These are phyloP conservation scores for Syngnathus scovelli DNA, from an alignment of 2,113 vertebrate genomes.

Conservation along the genomic window DNA sequence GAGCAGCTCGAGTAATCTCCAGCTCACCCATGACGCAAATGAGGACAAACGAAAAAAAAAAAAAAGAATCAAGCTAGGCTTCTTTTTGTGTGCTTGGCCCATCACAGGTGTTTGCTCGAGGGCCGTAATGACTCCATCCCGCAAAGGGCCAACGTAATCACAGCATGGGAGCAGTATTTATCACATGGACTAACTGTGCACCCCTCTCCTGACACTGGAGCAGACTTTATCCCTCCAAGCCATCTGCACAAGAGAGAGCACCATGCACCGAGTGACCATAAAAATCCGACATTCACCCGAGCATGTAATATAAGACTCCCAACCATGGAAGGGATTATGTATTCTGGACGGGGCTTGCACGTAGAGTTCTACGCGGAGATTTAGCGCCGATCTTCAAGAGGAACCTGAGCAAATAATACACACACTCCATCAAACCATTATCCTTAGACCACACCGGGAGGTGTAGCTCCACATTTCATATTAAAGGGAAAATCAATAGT, in stretches of 20 bases:
- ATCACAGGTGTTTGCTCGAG: slow-evolving; percentile 21
- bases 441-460: slow-evolving; percentile 38
- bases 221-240: slow-evolving; percentile 43
- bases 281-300: slow-evolving; percentile 52
- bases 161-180: slow-evolving; percentile 40
- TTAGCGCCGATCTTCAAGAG: slow-evolving; percentile 37
- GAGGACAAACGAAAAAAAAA: background rate
- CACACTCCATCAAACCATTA: slow-evolving; percentile 50
- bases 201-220: slow-evolving; percentile 23
- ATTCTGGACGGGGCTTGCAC: slow-evolving; percentile 23
- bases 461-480: slow-evolving; percentile 42
- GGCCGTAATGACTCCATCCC: slow-evolving; percentile 29
- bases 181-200: slow-evolving; percentile 43
- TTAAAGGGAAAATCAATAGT: slow-evolving; percentile 46
- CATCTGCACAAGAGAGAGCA: slow-evolving; percentile 40
- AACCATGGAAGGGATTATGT: slow-evolving; percentile 44
- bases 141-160: slow-evolving; percentile 39
- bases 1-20: background rate
- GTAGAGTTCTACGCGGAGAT: slow-evolving; percentile 35
- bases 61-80: background rate
- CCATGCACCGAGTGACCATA: slow-evolving; percentile 41
- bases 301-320: slow-evolving; percentile 53
- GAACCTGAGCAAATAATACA: slow-evolving; percentile 43
- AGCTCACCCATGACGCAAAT: background rate
- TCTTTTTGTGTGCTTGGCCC: background rate